A percentile compares a stretch with the other conserved stretches of the same genome.
These are phyloP conservation scores for Flabesymbios commensalis DNA, from an alignment of 2,888 invertebrate genomes.

Conservation along the genomic window DNA sequence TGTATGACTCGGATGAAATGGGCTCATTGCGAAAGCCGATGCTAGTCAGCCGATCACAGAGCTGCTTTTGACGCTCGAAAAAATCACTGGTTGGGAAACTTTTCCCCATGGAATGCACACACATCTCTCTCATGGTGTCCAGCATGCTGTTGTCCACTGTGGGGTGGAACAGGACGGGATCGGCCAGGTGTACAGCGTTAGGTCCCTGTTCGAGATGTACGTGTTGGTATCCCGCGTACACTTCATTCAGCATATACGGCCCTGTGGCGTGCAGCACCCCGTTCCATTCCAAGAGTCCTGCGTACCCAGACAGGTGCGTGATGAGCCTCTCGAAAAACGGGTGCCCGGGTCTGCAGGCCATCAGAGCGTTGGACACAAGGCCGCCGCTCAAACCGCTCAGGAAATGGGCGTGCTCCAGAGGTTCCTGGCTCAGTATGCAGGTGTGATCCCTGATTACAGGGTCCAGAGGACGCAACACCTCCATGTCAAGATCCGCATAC, in stretches of 20 bases:
- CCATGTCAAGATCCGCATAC: slow-evolving; percentile 56
- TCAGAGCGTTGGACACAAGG: slow-evolving; percentile 34
- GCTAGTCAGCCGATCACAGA: slow-evolving; percentile 15
- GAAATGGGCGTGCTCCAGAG: slow-evolving; percentile 32
- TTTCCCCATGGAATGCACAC: slow-evolving; percentile 10
- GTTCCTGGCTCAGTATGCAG: slow-evolving; percentile 33
- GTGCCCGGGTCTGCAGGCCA: slow-evolving; percentile 28
- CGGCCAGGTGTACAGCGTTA: slow-evolving; percentile 15
- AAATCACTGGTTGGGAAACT: not conserved
- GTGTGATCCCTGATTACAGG: slow-evolving; percentile 5
- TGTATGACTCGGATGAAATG: slow-evolving; percentile 9
- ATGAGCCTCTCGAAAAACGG: slow-evolving; percentile 22
- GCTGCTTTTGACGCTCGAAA: slow-evolving; percentile 4
- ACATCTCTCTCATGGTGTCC: slow-evolving; percentile 25
- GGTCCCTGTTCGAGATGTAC: too few species aligned
- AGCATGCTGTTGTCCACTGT: slow-evolving; percentile 25
- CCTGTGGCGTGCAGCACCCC: slow-evolving; percentile 29
- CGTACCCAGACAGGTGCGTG: slow-evolving; percentile 10
- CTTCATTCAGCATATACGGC: slow-evolving; percentile 26
- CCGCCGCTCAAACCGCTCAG: slow-evolving; percentile 19
- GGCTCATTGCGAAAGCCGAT: slow-evolving; percentile 1
- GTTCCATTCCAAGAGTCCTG: slow-evolving; percentile 15
- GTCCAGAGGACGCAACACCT: slow-evolving; percentile 46
- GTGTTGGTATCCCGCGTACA: slow-evolving; percentile 13
- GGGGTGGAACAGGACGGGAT: slow-evolving; percentile 29